Percentiles rank a stretch among this genome's conserved stretches.
Evolutionary conservation across 2,888 invertebrate genomes (phyloP).

Genomic region (Diabrotica balteata): DNA sequence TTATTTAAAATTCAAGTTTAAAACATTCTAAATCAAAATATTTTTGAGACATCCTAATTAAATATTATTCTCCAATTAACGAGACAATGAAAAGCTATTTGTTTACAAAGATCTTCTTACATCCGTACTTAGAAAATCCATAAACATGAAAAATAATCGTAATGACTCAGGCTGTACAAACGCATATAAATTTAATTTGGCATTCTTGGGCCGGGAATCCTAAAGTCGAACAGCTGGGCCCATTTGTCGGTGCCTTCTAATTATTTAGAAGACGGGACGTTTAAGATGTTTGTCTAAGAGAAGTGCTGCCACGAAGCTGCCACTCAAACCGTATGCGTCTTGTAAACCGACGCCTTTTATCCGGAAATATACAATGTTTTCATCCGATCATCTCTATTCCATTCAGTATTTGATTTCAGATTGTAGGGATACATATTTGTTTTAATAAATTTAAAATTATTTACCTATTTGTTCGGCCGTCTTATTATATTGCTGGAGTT

Average conservation of each 20-base stretch:
- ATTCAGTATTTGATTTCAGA: too few species aligned
- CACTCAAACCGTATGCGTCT: conserved; percentile 25
- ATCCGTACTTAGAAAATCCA: conserved; percentile 12
- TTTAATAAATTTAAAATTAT: too few species aligned
- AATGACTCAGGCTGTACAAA: conserved; percentile 14
- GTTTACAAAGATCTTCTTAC: conserved; percentile 21
- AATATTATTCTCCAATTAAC: too few species aligned
- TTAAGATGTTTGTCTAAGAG: conserved; percentile 52
- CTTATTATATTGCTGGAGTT: too few species aligned
- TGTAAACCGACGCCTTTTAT: conserved; percentile 44
- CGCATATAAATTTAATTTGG: conserved; percentile 27
- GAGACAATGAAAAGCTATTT: conserved; percentile 5
- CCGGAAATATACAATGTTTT: conserved; percentile 37
- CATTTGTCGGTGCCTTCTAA: conserved; percentile 49
- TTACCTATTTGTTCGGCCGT: too few species aligned
- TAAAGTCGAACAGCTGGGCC: conserved; percentile 49
- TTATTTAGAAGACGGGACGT: conserved; percentile 46
- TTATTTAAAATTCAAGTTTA: too few species aligned
- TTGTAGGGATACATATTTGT: too few species aligned
- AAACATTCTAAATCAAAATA: too few species aligned
- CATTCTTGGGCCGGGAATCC: conserved; percentile 17
- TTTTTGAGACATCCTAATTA: too few species aligned
- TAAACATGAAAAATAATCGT: conserved; percentile 15
- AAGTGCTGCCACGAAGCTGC: conserved; percentile 42
- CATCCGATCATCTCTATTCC: conserved; percentile 8